These are phyloP conservation scores for Vanessa atalanta DNA, from an alignment of 1,140 invertebrate genomes.

Conservation along the genomic window DNA sequence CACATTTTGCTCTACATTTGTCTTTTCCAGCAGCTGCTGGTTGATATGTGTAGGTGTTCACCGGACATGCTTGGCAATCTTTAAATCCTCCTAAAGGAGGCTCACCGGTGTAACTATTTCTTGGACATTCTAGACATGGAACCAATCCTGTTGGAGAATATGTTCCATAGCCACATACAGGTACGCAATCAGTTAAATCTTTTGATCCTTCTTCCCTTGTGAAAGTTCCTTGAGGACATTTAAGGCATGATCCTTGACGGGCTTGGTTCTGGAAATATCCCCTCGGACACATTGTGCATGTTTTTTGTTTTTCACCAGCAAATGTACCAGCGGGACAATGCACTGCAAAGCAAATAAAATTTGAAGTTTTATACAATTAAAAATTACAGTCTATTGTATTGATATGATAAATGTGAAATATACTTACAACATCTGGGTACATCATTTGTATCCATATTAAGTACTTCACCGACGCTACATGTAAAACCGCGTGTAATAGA, in stretches of 20 bases:
- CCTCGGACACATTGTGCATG: conserved; percentile 92
- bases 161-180: conserved; percentile 97
- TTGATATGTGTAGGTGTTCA: conserved; percentile 95
- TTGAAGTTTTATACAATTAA: not conserved
- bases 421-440: conserved; percentile 95
- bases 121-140: conserved; percentile 96
- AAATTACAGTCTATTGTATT: not conserved
- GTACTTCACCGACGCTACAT: conserved; percentile 94
- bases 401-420: conserved; percentile 30
- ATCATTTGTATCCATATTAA: conserved; percentile 94
- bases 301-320: conserved; percentile 91
- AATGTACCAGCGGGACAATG: conserved; percentile 97
- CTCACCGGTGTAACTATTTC: conserved; percentile 94
- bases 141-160: conserved; percentile 97
- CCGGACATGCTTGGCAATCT: conserved; percentile 95
- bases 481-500: conserved; percentile 93
- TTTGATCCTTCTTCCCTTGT: conserved; percentile 95
- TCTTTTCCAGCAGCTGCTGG: conserved; percentile 92
- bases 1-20: conserved; percentile 94
- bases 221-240: conserved; percentile 95
- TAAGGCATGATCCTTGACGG: conserved; percentile 91
- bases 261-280: conserved; percentile 97
- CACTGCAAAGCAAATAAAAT: conserved; percentile 82
- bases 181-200: conserved; percentile 90
- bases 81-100: conserved; percentile 95